Evolutionary conservation across 2,888 invertebrate genomes (phyloP).

Genomic region (Lasius platythorax): DNA sequence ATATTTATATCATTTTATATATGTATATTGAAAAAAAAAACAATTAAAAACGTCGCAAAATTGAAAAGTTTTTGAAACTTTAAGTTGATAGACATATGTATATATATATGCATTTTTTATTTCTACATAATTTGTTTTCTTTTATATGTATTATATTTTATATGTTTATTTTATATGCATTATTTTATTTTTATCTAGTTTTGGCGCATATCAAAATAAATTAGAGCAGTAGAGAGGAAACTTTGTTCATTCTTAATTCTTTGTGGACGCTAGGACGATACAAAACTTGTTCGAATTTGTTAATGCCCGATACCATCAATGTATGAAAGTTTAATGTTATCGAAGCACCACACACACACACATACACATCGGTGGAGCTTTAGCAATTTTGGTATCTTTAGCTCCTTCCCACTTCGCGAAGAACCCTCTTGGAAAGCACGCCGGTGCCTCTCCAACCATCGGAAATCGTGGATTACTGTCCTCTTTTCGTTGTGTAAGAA

Average conservation of each 20-base stretch:
- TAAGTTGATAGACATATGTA: background rate
- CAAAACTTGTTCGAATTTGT: slow-evolving; percentile 65
- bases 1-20: background rate
- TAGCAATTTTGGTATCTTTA: slow-evolving; percentile 55
- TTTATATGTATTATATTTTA: background rate
- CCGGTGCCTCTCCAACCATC: slow-evolving; percentile 42
- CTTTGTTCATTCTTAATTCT: slow-evolving; percentile 21
- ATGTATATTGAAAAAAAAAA: background rate
- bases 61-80: background rate
- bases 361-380: background rate
- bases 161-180: background rate
- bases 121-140: background rate
- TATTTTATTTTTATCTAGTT: background rate
- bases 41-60: background rate
- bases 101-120: background rate
- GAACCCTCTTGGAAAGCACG: slow-evolving; percentile 46
- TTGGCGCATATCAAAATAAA: background rate
- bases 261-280: background rate
- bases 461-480: slow-evolving; percentile 70
- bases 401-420: slow-evolving; percentile 23
- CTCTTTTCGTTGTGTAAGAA: slow-evolving; percentile 52
- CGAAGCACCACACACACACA: slow-evolving; percentile 18
- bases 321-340: slow-evolving; percentile 70
- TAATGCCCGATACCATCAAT: slow-evolving; percentile 58
- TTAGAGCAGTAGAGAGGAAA: background rate